Percentiles rank a stretch among this genome's conserved stretches.
Conservation (phyloP, 2,797 vertebrate genomes). For the Nannoperca obscura region DNA sequence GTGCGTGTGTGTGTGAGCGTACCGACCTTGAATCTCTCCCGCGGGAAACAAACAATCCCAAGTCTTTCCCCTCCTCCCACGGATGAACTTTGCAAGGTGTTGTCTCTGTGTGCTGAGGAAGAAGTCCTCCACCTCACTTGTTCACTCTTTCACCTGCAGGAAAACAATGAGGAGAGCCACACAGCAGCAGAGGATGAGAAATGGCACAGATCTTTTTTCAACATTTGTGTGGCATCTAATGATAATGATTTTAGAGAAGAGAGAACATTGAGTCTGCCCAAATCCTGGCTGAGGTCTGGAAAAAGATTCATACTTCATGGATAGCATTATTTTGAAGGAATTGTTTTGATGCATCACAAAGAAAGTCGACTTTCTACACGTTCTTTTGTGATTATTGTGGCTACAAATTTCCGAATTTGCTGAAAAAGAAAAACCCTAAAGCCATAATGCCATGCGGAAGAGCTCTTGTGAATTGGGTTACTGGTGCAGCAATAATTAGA, state of each 20-base stretch:
- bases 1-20: constrained; percentile 42
- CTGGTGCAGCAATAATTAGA: neutral
- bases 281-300: constrained; percentile 5
- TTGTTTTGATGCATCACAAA: neutral
- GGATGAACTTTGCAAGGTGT: constrained; percentile 71
- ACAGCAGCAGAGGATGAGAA: constrained; percentile 43
- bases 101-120: constrained; percentile 67
- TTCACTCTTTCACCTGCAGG: constrained; percentile 80
- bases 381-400: neutral
- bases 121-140: constrained; percentile 77
- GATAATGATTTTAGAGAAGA: constrained; percentile 28
- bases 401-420: neutral
- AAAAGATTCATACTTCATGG: neutral
- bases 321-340: constrained; percentile 2
- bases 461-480: neutral
- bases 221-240: constrained; percentile 22
- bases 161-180: constrained; percentile 47
- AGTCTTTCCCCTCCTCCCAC: constrained; percentile 72
- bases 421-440: neutral
- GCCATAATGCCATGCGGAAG: neutral
- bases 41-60: constrained; percentile 76
- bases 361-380: neutral
- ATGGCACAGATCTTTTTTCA: neutral
- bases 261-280: neutral
- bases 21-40: constrained; percentile 83